Evolutionary conservation across 1,140 invertebrate genomes (phyloP), one percentile per base, ranked within the genome.

Genomic region (Drosophila baimaii): DNA sequence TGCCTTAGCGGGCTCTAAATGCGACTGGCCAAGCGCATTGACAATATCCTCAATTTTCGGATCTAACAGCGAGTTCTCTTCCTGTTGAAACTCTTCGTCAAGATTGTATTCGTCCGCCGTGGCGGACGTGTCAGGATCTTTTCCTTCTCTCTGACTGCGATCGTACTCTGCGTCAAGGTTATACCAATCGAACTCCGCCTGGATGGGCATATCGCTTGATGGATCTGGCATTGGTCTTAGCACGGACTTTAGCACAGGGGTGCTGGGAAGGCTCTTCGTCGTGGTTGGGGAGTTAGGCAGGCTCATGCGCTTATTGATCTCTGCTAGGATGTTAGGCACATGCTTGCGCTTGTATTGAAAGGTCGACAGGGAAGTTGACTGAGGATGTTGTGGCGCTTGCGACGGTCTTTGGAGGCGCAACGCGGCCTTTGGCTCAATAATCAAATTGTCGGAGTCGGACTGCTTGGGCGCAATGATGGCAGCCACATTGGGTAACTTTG

Each of bases 401-500:
- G 49, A 5, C 3, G 62, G 66, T 25, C 58, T 19, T 37, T 75
- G 72, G 10, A 75, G 61, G 8, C 27, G 12, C 49, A 39, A 52
- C 3, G 13, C 3, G 0, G 31, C 43, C 35, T 81, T 86, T 17
- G 81, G 75, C 19, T 79, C 72, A 89, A 90, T 91, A 5, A 76
- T 44, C 25, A 90, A 10, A 55, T 86, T 86, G 29, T 79, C 54
- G 1, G 61, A 23, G 7, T 71, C 63, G 15, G 79, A 49, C 39
- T 86, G 72, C 47, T 91, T 93, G 8, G 93, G 93, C 19, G 92
- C 93, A 61, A 93, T 93, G 13, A 93, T 93, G 79, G 93, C 93
- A 17, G 93, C 93, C 25, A 94, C 93, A 90, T 93, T 93, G 17
- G 93, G 93, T 79, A 94, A 80, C 81, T 93, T 93, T 77, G 93